phyloP scores from a whole-genome alignment of 1,140 invertebrate species.

The Tribolium madens region DNA sequence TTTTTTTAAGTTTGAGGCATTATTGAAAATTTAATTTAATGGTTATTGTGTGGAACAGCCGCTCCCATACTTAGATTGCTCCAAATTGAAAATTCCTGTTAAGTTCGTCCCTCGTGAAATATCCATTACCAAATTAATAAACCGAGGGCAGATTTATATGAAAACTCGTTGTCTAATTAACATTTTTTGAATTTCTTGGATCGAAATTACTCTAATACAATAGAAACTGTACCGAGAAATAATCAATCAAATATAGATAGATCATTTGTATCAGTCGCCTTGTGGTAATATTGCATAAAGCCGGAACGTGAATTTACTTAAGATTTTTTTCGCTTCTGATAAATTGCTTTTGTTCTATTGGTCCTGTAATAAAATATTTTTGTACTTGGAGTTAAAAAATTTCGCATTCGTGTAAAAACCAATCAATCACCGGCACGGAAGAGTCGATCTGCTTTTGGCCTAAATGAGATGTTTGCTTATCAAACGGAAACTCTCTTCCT shows the following conservation, averaged over 20 bases:
- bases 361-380: background rate
- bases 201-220: background rate
- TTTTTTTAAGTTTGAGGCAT: slow-evolving; percentile 36
- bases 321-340: background rate
- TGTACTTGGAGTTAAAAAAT: background rate
- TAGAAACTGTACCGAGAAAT: background rate
- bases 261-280: slow-evolving; percentile 14
- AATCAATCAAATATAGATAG: slow-evolving; percentile 15
- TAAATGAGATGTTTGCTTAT: slow-evolving; percentile 65
- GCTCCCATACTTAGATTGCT: slow-evolving; percentile 41
- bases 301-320: slow-evolving; percentile 3
- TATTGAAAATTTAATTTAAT: slow-evolving; percentile 48
- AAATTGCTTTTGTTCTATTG: slow-evolving; percentile 1
- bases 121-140: slow-evolving; percentile 45
- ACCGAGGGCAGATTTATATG: slow-evolving; percentile 1
- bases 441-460: slow-evolving; percentile 55
- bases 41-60: slow-evolving; percentile 48
- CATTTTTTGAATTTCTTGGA: background rate
- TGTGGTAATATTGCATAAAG: slow-evolving; percentile 3
- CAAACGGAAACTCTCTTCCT: slow-evolving; percentile 61
- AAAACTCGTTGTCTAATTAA: background rate
- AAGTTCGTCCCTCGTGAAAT: slow-evolving; percentile 42
- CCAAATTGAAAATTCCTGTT: slow-evolving; percentile 55
- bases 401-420: slow-evolving; percentile 56
- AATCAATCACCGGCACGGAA: slow-evolving; percentile 61